Percentiles rank a stretch among this genome's conserved stretches.
Evolutionary conservation across 2,113 vertebrate genomes (phyloP).

Genomic region (Coptodon rendalli): DNA sequence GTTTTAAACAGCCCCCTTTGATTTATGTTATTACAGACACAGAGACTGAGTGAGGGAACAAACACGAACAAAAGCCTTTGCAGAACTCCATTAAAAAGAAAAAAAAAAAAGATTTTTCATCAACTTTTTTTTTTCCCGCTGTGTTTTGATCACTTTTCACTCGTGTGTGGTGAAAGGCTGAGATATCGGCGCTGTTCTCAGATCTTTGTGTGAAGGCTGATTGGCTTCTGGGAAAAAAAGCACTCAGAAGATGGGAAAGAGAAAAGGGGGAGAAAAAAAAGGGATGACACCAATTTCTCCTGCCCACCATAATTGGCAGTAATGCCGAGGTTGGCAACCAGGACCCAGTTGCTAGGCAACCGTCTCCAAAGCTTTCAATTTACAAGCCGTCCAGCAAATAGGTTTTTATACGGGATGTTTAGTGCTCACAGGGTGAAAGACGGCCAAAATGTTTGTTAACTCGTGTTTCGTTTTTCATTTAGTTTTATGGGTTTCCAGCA

Average conservation of each 20-base stretch:
- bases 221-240: slow-evolving; percentile 27
- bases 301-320: slow-evolving; percentile 61
- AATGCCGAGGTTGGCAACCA: slow-evolving; percentile 48
- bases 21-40: neutral
- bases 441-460: slow-evolving; percentile 45
- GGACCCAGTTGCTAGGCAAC: slow-evolving; percentile 66
- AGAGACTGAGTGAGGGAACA: neutral
- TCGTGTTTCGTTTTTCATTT: slow-evolving; percentile 47
- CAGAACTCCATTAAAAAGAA: neutral
- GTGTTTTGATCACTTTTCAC: slow-evolving; percentile 4
- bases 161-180: neutral
- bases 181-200: neutral
- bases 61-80: neutral
- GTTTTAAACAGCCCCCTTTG: neutral
- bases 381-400: slow-evolving; percentile 59
- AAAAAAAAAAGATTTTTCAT: neutral
- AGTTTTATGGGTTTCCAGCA: neutral
- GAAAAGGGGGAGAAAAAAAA: neutral
- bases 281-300: slow-evolving; percentile 23
- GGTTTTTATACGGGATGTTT: slow-evolving; percentile 54
- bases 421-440: slow-evolving; percentile 37
- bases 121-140: neutral
- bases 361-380: slow-evolving; percentile 64
- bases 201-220: slow-evolving; percentile 4
- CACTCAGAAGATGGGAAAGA: neutral